Base-by-base conservation (phyloP, 92 coral and sea anemone genomes). In the Heteractis magnifica region DNA sequence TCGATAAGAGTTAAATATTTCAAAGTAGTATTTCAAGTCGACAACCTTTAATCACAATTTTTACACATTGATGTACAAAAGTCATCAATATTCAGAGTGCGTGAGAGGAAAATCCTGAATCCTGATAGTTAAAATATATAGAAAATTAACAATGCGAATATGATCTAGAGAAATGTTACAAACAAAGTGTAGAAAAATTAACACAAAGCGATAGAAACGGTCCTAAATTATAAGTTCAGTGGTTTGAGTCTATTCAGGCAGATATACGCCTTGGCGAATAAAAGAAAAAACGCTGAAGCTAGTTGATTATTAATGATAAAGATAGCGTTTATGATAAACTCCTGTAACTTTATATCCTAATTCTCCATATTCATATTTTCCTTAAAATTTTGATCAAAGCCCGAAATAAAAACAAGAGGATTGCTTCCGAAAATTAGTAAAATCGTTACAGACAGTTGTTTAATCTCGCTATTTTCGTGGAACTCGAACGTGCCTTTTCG, bases 11-110 rank as follows among this genome's bases (percentile, higher is more conserved):
- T 15, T 15, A 64, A 79, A 79, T 79, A 51, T 68, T 64, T 52
- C 71, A 79, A 79, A 79, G 82, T 79, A 79, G 55, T 79, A 79
- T 79, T 79, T 79, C 44, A 34, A 34, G 44, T 34, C 82, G 82
- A 79, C 82, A 23, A 79, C 82, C 72, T 79, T 79, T 79, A 79
- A 59, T 77, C 49, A 79, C 72, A 7, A 56, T 34, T 79, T 59
- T 58, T 79, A 7, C 82, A 79, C 52, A 79, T 79, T 59, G n/a
- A 56, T 56, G 26, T 13, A 59, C 51, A 19, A 79, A 56, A 56
- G 34, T 77, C 12, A 51, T 52, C 26, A 77, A 51, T 51, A 52
- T 77, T 19, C 73, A 68, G 14, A 5, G 21, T 13, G 52, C 34
- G 44, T 48, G 51, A 19, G 68, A 77, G 52, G 60, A 53, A 75